phyloP scores from a whole-genome alignment of 2,113 vertebrate species.

The Gymnarchus niloticus region DNA sequence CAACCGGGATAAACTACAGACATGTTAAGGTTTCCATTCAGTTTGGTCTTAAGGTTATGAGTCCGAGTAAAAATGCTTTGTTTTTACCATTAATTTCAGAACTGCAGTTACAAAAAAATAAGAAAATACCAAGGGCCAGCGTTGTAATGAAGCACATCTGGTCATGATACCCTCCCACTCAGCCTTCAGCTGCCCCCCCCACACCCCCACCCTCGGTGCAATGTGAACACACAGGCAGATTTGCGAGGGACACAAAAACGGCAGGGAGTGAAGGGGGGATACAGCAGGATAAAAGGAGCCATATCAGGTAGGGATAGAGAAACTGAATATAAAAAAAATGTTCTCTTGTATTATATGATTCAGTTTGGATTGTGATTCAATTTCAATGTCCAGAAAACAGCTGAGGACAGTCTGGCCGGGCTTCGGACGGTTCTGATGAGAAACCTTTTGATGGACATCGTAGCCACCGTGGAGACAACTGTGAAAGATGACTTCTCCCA shows the following conservation, averaged over 20 bases:
- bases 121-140: slow-evolving; percentile 60
- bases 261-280: slow-evolving; percentile 26
- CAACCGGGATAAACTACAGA: background rate
- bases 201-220: background rate
- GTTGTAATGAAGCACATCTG: slow-evolving; percentile 68
- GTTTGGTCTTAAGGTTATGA: slow-evolving; percentile 24
- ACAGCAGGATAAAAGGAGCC: slow-evolving; percentile 28
- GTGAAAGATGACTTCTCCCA: background rate
- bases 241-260: slow-evolving; percentile 35
- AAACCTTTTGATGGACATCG: background rate
- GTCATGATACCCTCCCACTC: slow-evolving; percentile 33
- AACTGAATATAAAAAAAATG: background rate
- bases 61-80: slow-evolving; percentile 11
- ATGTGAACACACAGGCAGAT: slow-evolving; percentile 28
- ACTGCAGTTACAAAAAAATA: slow-evolving; percentile 49
- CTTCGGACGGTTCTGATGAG: background rate
- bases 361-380: background rate
- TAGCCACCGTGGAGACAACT: background rate
- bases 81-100: slow-evolving; percentile 32
- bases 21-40: background rate
- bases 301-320: background rate
- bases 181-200: background rate
- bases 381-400: background rate
- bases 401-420: background rate
- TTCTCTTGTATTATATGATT: background rate